A percentile compares a stretch with the other conserved stretches of the same genome.
phyloP scores from a whole-genome alignment of 1,140 invertebrate species.

The Conus ventricosus region DNA sequence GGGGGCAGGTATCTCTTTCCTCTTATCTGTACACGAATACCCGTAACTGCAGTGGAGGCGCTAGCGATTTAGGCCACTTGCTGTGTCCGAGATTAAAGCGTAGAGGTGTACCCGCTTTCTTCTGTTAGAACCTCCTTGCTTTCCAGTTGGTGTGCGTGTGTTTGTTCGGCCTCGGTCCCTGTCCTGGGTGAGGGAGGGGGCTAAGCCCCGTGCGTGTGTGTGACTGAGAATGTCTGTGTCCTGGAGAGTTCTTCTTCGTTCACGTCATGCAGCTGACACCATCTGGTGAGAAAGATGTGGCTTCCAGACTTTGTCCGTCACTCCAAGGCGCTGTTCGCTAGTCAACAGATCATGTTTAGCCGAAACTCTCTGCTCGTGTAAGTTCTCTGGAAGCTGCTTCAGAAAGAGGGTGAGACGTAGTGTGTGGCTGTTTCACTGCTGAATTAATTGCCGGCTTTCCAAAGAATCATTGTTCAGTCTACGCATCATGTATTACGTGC shows the following conservation, averaged over 20 bases:
- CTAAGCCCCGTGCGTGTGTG: neutral
- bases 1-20: neutral
- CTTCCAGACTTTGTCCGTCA: neutral
- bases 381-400: neutral
- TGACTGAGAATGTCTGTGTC: neutral
- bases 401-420: no score
- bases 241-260: neutral
- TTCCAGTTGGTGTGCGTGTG: neutral
- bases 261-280: neutral
- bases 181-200: neutral
- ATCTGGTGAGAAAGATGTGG: neutral
- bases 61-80: neutral
- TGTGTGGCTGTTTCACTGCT: no score
- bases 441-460: no score
- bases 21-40: slow-evolving; percentile 7
- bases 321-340: neutral
- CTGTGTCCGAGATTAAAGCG: neutral
- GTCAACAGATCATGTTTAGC: neutral
- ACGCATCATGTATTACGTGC: no score
- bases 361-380: neutral
- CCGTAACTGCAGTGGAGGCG: neutral
- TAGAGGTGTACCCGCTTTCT: neutral
- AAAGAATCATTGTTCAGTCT: no score
- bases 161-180: neutral
- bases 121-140: neutral